Percentiles rank a stretch among this genome's conserved stretches.
These are phyloP conservation scores for Nephrocerus scutellatus DNA, from an alignment of 2,888 invertebrate genomes.

Conservation along the genomic window DNA sequence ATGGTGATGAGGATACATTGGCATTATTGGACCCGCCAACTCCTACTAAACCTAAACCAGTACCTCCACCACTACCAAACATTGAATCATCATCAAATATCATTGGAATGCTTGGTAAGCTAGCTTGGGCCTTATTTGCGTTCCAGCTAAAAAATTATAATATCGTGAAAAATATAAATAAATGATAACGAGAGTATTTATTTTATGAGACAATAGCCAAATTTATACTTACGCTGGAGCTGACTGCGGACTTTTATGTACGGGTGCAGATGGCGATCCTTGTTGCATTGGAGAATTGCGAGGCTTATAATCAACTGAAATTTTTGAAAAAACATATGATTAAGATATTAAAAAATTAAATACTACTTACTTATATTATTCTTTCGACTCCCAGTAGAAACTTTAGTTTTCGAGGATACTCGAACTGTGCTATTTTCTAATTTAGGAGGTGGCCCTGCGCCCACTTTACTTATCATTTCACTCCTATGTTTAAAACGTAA, in stretches of 20 bases:
- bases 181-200: conserved; percentile 17
- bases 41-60: conserved; percentile 24
- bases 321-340: conserved; percentile 8
- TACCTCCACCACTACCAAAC: conserved; percentile 31
- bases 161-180: neutral
- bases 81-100: conserved; percentile 56
- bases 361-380: conserved; percentile 42
- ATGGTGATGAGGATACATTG: conserved; percentile 28
- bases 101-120: conserved; percentile 68
- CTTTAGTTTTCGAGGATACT: conserved; percentile 55
- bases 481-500: conserved; percentile 25
- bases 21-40: conserved; percentile 18
- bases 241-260: conserved; percentile 46
- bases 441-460: conserved; percentile 25
- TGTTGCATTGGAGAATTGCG: conserved; percentile 56
- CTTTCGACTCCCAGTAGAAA: conserved; percentile 53
- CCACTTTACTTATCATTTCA: conserved; percentile 39
- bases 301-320: conserved; percentile 49
- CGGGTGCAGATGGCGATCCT: conserved; percentile 50
- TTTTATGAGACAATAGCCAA: conserved; percentile 21
- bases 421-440: conserved; percentile 55
- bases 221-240: conserved; percentile 44
- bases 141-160: conserved; percentile 51
- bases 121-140: conserved; percentile 58
- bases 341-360: conserved; percentile 22